Conservation (phyloP, 2,888 invertebrate species). For the Gari tellinella region DNA sequence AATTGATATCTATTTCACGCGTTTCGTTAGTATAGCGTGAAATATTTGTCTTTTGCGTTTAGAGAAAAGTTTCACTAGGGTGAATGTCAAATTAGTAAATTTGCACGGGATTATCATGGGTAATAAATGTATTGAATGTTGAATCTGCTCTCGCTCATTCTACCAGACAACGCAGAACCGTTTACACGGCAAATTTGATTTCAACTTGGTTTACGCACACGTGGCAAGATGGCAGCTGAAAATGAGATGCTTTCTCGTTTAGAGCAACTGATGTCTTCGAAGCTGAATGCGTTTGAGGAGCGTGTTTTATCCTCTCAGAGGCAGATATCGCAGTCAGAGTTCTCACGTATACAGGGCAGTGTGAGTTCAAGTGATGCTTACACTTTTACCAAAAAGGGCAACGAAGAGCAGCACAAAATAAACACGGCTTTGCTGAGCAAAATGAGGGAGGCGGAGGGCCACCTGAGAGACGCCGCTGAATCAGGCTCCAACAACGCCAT, state of each 20-base stretch:
- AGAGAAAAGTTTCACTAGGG: too few relatives aligned
- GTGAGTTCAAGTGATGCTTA: neutral
- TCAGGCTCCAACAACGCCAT: neutral
- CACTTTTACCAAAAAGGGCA: constrained; percentile 17
- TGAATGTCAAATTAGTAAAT: too few relatives aligned
- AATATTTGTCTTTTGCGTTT: too few relatives aligned
- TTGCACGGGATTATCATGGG: too few relatives aligned
- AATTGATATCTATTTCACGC: too few relatives aligned
- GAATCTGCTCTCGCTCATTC: too few relatives aligned
- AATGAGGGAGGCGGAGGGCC: constrained; percentile 11
- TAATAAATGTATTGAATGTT: too few relatives aligned
- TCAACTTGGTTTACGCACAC: too few relatives aligned
- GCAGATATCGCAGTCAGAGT: neutral
- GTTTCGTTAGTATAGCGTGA: too few relatives aligned
- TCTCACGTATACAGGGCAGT: constrained; percentile 3
- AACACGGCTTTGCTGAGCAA: constrained; percentile 14
- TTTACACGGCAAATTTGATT: too few relatives aligned
- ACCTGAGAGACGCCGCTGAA: neutral
- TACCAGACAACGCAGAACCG: too few relatives aligned
- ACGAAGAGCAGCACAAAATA: constrained; percentile 30
- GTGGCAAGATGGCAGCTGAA: too few relatives aligned
- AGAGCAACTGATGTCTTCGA: neutral
- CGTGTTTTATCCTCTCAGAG: neutral
- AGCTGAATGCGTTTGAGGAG: constrained; percentile 4
- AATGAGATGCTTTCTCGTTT: neutral